Percentiles rank a stretch among this genome's conserved stretches.
phyloP scores from a whole-genome alignment of 1,140 invertebrate genomes.

The Saccostrea glomerata region DNA sequence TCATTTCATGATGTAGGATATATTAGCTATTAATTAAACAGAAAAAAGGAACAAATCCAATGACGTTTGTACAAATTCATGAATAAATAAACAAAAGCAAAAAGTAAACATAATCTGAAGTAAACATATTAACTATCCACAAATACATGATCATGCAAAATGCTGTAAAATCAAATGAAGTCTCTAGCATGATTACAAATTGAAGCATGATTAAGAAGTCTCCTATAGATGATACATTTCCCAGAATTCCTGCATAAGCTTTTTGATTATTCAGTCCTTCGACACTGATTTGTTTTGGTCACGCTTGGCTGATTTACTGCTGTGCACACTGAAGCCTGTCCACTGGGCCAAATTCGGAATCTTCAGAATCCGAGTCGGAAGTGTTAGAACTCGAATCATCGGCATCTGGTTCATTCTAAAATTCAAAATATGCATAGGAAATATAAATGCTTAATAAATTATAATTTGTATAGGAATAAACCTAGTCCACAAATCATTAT shows the following conservation, averaged over 20 bases:
- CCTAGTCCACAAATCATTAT: too few species aligned
- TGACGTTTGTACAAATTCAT: not conserved
- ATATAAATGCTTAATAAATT: too few species aligned
- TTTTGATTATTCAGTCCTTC: conserved; percentile 1
- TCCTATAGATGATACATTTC: not conserved
- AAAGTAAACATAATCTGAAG: not conserved
- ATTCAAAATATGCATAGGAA: not conserved
- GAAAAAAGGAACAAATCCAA: not conserved
- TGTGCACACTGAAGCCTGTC: conserved; percentile 71
- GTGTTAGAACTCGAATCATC: conserved; percentile 67
- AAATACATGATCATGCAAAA: not conserved
- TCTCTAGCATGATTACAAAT: not conserved
- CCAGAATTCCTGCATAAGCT: conserved; percentile 7
- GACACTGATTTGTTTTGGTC: not conserved
- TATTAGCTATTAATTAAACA: not conserved
- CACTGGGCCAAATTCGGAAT: conserved; percentile 63
- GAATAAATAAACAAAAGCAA: conserved; percentile 23
- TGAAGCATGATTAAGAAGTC: not conserved
- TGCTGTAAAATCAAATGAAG: not conserved
- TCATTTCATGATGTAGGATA: conserved; percentile 25
- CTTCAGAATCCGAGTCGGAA: conserved; percentile 62
- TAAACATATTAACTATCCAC: conserved; percentile 9
- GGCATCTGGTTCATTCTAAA: conserved; percentile 54
- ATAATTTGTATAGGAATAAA: too few species aligned
- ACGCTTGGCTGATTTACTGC: conserved; percentile 44